These are phyloP conservation scores for Elgaria multicarinata DNA, from an alignment of 2,113 vertebrate genomes.

Conservation along the genomic window DNA sequence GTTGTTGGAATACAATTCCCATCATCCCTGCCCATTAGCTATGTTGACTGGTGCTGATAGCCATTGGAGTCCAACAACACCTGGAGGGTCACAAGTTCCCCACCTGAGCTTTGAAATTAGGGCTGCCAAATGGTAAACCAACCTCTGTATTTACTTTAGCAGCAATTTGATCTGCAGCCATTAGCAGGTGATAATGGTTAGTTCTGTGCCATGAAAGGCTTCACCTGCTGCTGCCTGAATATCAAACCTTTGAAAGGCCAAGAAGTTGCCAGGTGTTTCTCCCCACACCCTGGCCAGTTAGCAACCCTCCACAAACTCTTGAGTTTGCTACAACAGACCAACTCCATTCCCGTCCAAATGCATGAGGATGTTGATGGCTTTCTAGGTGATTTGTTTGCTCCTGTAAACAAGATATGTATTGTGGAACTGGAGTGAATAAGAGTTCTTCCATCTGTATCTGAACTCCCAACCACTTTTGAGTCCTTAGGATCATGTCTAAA, in stretches of 20 bases:
- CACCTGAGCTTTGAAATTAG: background rate
- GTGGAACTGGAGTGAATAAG: background rate
- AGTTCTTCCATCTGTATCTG: background rate
- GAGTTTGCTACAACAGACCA: background rate
- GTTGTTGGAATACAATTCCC: too few species aligned
- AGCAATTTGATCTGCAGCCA: background rate
- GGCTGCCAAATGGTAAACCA: background rate
- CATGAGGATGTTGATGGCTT: background rate
- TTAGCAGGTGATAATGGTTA: background rate
- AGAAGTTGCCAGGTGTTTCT: too few species aligned
- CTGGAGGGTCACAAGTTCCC: too few species aligned
- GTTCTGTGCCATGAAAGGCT: background rate
- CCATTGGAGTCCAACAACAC: too few species aligned
- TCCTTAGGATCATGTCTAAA: background rate
- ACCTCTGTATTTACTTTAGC: background rate
- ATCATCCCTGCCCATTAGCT: background rate
- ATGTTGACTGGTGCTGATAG: too few species aligned
- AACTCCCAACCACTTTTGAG: background rate
- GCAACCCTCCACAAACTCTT: background rate
- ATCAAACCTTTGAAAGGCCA: background rate
- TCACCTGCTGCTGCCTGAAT: background rate
- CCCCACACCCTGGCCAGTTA: too few species aligned
- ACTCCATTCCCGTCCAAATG: too few species aligned
- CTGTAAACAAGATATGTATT: background rate
- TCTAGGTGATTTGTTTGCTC: background rate